Percentiles rank a stretch among this genome's conserved stretches.
Evolutionary conservation across 2,797 vertebrate genomes (phyloP).

Genomic region (Emys orbicularis): DNA sequence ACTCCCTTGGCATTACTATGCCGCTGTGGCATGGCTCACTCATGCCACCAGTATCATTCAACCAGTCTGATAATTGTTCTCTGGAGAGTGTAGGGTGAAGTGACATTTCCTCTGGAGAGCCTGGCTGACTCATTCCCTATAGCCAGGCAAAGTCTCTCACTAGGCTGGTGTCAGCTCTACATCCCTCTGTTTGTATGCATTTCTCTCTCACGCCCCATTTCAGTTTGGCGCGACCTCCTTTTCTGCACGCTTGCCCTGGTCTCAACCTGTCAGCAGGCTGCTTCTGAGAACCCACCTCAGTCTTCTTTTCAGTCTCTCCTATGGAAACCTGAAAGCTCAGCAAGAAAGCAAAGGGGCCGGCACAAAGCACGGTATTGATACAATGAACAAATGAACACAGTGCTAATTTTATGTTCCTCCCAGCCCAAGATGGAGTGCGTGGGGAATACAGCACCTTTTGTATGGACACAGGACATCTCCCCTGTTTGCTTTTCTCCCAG

Average conservation of each 20-base stretch:
- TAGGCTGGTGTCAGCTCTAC: neutral
- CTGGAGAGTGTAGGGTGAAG: constrained; percentile 45
- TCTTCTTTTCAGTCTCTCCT: neutral
- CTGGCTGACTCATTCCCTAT: neutral
- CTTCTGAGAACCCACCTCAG: constrained; percentile 5
- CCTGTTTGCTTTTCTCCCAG: constrained; percentile 68
- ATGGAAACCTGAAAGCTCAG: constrained; percentile 40
- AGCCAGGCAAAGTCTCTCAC: fast-evolving
- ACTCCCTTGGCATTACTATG: neutral
- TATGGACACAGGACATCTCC: constrained; percentile 46
- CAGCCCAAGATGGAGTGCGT: neutral
- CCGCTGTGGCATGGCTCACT: neutral
- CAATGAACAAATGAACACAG: constrained; percentile 58
- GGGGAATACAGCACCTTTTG: constrained; percentile 66
- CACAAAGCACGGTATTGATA: neutral
- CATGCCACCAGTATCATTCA: neutral
- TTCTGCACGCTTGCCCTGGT: constrained; percentile 22
- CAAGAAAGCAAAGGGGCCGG: neutral
- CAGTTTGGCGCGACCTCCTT: neutral
- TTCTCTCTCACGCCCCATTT: neutral
- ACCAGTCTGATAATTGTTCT: neutral
- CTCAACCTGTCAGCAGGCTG: constrained; percentile 38
- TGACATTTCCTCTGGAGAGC: neutral
- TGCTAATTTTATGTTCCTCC: constrained; percentile 48
- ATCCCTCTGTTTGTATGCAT: neutral